phyloP scores from a whole-genome alignment of 2,113 vertebrate genomes.

The Capra hircus region DNA sequence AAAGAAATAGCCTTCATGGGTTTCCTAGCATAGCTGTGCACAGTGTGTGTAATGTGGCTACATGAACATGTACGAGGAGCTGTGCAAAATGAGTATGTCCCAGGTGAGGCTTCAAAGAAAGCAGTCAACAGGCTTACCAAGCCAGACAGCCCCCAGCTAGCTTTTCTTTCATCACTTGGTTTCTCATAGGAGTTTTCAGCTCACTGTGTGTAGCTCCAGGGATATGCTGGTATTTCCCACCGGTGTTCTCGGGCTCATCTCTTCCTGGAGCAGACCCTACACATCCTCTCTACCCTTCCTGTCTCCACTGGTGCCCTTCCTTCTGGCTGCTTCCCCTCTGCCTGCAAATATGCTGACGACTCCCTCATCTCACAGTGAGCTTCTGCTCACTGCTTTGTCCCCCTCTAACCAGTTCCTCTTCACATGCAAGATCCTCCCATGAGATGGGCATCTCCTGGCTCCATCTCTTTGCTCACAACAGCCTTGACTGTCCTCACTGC shows the following conservation, averaged over 20 bases:
- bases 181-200: not conserved
- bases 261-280: not conserved
- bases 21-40: slow-evolving; percentile 63
- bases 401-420: not conserved
- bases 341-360: not conserved
- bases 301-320: not conserved
- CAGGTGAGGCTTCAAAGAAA: not conserved
- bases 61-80: not conserved
- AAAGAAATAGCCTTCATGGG: slow-evolving; percentile 53
- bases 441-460: not conserved
- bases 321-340: not conserved
- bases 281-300: not conserved
- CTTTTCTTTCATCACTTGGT: not conserved
- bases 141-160: not conserved
- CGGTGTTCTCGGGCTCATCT: not conserved
- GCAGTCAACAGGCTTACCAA: not conserved
- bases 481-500: not conserved
- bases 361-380: not conserved
- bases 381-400: not conserved
- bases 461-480: not conserved
- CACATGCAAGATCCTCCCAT: not conserved
- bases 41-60: not conserved
- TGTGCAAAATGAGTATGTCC: not conserved
- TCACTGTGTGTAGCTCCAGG: not conserved
- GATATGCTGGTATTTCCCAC: not conserved